Base-by-base conservation (phyloP, 2,797 vertebrate genomes). In the Antrozous pallidus region DNA sequence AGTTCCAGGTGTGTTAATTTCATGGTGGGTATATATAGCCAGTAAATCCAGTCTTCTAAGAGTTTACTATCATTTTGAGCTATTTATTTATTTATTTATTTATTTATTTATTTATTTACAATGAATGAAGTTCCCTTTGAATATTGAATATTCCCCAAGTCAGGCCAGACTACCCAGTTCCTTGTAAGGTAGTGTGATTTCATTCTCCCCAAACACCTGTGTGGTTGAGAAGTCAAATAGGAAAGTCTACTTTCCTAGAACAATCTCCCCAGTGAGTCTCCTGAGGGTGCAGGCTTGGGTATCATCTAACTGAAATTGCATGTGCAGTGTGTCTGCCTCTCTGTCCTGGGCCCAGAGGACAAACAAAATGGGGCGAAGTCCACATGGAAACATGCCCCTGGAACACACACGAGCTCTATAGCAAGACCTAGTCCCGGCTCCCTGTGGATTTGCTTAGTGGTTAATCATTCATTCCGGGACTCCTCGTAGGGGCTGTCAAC, bases 381-480 rank as follows among this genome's bases (percentile, higher is more conserved):
- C 77, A 56, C 51, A 56, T 31, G 20, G 70, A 82, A 81, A 38
- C 0, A 0, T 56, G 49, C 49, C 94, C 54, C 69, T 82, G 49
- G 75, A 82, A 77, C 83, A 80, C 6, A 18, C 38, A 31, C 5
- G 3, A 70, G 18, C n/a, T 58, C 83, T 70, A 33, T 5, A 82
- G 26, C 2, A 63, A 88, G 77, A 69, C 9, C 26, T 58, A 45
- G 16, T 61, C n/a, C 1, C 1, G 2, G 33, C 16, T 17, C 49
- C n/a, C 38, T 38, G 33, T n/a, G 79, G 51, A 49, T 54, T 38
- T 89, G 51, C 42, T 65, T 81, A 33, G 49, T 61, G 86, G 91
- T 81, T 95, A 96, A 96, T 96, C 69, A 95, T 91, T 97, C 73
- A 93, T 69, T 22, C 26, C 80, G 42, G 42, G 42, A 58, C 31